Evolutionary conservation across 1,140 invertebrate species (phyloP), one percentile per base, ranked within the genome.

Genomic region (Conopomorpha cramerella): DNA sequence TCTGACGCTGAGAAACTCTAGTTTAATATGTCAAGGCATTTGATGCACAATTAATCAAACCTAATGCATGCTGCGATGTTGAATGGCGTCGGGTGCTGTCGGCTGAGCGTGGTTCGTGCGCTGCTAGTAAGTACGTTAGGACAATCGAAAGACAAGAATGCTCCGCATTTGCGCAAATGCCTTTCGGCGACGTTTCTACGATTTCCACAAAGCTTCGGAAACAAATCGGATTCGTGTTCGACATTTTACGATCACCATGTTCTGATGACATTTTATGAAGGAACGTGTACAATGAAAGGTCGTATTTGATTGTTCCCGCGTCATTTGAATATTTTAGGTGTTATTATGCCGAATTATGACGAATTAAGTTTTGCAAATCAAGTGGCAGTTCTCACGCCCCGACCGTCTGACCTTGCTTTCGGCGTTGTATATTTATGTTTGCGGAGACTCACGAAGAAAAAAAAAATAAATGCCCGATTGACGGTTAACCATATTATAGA

Each of bases 241-340:
- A 68, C 66, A 76, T 71, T 71, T 71, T 51, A 58, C 57, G 58
- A 72, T 61, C 58, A 64, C 59, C 45, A 57, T 38, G 63, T 55
- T 65, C 61, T 66, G 67, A 71, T 62, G 67, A 70, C 64, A 70
- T 65, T 72, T 72, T 76, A 71, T 67, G 72, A 68, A 65, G 58
- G 4, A 72, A 71, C 67, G 66, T 76, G 67, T 72, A 58, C 68
- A 54, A 52, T 59, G 63, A 76, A 76, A 76, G 67, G 71, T 76
- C 67, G 66, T 41, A 68, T 76, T 67, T 76, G 71, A 76, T 76
- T 71, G 60, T 64, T 52, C 60, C 51, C 58, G n/a, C 64, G 62
- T 64, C 58, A 68, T 76, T 76, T 76, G 62, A 71, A 76, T 68
- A 68, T 67, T 49, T 64, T 51, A 61, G 45, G 55, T 60, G 57